These are phyloP conservation scores for Dicyema japonicum DNA, from an alignment of 1,140 invertebrate species.

Conservation along the genomic window DNA sequence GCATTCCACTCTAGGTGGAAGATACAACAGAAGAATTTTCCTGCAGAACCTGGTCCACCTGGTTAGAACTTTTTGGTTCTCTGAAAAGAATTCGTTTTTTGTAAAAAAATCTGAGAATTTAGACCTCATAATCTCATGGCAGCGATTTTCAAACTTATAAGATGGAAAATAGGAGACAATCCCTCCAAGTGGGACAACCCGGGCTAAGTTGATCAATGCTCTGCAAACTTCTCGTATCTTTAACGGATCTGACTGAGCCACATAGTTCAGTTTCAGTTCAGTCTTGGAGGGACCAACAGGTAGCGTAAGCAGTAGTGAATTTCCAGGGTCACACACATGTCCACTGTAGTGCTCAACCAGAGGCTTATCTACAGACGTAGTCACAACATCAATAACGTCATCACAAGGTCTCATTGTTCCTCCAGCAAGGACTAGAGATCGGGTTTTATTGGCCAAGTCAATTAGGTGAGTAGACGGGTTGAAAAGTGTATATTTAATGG, in stretches of 20 bases:
- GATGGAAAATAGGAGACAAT: constrained; percentile 70
- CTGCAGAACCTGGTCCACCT: background rate
- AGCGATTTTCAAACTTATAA: constrained; percentile 44
- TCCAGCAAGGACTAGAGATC: background rate
- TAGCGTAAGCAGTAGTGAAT: too few species aligned
- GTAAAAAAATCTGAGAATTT: background rate
- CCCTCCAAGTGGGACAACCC: constrained; percentile 39
- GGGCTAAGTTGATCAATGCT: background rate
- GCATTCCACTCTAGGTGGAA: constrained; percentile 5
- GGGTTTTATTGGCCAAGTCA: background rate
- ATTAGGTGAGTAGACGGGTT: background rate
- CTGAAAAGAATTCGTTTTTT: background rate
- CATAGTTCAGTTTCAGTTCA: too few species aligned
- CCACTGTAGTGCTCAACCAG: too few species aligned
- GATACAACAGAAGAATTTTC: background rate
- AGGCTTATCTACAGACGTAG: too few species aligned
- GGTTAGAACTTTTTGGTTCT: background rate
- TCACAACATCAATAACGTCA: background rate
- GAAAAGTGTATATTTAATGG: background rate
- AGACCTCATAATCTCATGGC: background rate
- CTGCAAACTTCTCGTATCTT: background rate
- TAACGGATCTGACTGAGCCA: constrained; percentile 1
- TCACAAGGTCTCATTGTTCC: background rate
- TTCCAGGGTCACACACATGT: too few species aligned
- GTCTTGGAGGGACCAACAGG: too few species aligned